Base-by-base conservation (phyloP, 2,888 invertebrate genomes). In the Peribatodes rhomboidaria region DNA sequence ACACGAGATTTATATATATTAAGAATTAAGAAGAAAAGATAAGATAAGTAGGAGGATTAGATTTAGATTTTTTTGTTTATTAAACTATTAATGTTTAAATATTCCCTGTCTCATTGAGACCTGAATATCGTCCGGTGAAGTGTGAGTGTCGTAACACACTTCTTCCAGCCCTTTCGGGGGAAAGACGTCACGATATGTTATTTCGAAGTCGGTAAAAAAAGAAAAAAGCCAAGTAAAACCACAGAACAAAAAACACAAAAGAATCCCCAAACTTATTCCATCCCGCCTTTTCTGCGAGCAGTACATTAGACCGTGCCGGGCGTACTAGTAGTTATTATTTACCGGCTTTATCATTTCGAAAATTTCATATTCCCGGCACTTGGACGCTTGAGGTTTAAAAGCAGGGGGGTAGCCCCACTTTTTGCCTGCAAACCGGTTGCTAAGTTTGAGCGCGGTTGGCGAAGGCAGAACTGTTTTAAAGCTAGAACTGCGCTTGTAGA, bases 321-420 rank as follows among this genome's bases (percentile, higher is more conserved):
- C 85, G 89, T 89, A 89, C 88, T 89, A 89, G 86, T 89, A 92
- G 92, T 93, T 93, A 92, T 92, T 93, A 93, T 93, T 93, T 92
- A 92, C 93, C 90, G 88, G 92, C 92, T 92, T 92, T 92, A 92
- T 92, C 92, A 92, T 93, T 93, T 92, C 92, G 92, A 92, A 93
- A 93, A 92, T 93, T 93, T 92, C 92, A 93, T 92, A 92, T 92
- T 92, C 92, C 90, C 91, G 87, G 89, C 90, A 90, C 92, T 92
- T 91, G 92, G 92, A 92, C 92, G 92, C 87, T 91, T 91, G 92
- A 92, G 92, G 92, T 92, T 92, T 92, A 89, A 91, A 92, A 91
- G 91, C 91, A 86, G 89, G 83, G 85, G 77, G 78, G 83, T 82
- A 84, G 83, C 82, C 79, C 82, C 84, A 87, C 86, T 88, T 90